A percentile compares a stretch with the other conserved stretches of the same genome.
Evolutionary conservation across 2,113 vertebrate genomes (phyloP).

Genomic region (Vidua chalybeata): DNA sequence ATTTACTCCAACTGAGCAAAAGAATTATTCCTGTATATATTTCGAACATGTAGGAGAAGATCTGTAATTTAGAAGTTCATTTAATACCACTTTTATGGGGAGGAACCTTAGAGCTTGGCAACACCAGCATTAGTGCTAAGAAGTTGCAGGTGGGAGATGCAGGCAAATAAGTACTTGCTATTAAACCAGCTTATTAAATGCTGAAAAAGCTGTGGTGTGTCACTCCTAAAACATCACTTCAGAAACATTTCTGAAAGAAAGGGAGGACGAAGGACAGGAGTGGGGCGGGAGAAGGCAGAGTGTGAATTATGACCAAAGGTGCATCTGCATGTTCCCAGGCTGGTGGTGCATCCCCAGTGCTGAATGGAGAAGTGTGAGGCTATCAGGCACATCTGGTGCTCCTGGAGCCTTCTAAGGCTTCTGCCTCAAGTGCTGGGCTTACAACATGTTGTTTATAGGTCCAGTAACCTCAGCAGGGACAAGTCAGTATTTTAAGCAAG

Average conservation of each 20-base stretch:
- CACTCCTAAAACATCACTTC: background rate
- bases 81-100: background rate
- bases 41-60: background rate
- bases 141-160: background rate
- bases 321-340: background rate
- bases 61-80: background rate
- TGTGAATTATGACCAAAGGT: background rate
- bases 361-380: background rate
- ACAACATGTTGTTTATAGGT: background rate
- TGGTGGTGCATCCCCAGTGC: background rate
- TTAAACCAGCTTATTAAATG: background rate
- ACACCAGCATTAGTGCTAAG: background rate
- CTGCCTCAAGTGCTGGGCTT: no score
- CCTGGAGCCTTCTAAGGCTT: background rate
- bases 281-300: background rate
- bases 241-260: background rate
- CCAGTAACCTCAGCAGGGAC: background rate
- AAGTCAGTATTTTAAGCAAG: background rate
- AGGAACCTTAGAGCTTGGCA: background rate
- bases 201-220: background rate
- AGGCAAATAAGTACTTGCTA: background rate
- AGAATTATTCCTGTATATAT: background rate
- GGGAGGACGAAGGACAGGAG: background rate
- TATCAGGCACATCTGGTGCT: rapidly evolving
- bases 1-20: background rate